Evolutionary conservation across 2,113 vertebrate species (phyloP), one percentile per base, ranked within the genome.

Genomic region (Cephalopholis sonnerati): DNA sequence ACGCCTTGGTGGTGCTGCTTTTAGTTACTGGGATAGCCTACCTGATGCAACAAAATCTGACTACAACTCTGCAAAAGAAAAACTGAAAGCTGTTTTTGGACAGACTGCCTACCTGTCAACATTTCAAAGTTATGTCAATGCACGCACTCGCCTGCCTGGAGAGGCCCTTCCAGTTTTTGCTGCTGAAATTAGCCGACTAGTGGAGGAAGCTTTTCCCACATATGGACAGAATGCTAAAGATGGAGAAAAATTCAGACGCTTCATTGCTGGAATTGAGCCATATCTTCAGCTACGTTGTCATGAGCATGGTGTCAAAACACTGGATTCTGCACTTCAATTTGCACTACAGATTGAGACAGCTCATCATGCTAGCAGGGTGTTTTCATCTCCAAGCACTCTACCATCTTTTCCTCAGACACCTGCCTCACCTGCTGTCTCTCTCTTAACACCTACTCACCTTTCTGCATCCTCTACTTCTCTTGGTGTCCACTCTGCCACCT

Each of bases 161-260:
- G 32, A 36, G 32, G 41, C 12, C n/a, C 17, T 66, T 16, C 5
- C 53, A 17, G 62, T 48, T 3, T 77, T 77, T 78, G 9, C 64
- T 32, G 63, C 25, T 17, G 53, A 46, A 55, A 58, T 58, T 22
- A 46, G 63, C 25, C 22, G 20, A 20, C 15, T 77, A 7, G 24
- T 66, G 32, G 62, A 77, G 2, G 62, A 71, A 44, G 77, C 67
- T 70, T 79, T 36, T 16, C 9, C 9, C n/a, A 50, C 46, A 50
- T 67, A 67, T 63, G 58, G 24, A 25, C 4, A 50, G 24, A 68
- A 69, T 61, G 44, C 53, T 24, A 68, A 36, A 24, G 7, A 65
- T 9, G 24, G 39, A 5, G 57, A 62, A 16, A 62, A 53, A 41
- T 50, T 62, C 29, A 11, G 64, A 25, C 18, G 4, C 10, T 59